Evolutionary conservation across 2,888 invertebrate species (phyloP), one percentile per base, ranked within the genome.

Genomic region (Actias luna): DNA sequence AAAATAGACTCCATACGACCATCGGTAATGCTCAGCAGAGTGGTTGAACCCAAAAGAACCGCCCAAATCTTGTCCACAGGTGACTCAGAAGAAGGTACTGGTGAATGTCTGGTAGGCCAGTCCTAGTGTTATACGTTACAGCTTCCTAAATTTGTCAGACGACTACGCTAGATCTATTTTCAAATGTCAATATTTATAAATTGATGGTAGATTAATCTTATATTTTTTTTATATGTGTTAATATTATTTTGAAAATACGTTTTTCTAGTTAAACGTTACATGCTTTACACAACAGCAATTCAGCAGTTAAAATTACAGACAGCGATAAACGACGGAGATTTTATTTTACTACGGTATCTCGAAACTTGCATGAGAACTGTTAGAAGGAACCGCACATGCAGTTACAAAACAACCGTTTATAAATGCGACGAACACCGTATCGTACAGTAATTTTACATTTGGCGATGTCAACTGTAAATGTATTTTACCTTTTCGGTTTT

Each of bases 341-440:
- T 67, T 65, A 67, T 65, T 69, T 70, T 64, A 65, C 62, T 73
- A 75, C 69, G 70, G 72, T 70, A 72, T 67, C 68, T 70, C 27
- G 29, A 61, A 39, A 61, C 61, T 61, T 61, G 57, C 55, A 29
- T 55, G 27, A 27, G 36, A 22, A 57, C 39, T 57, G 61, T 61
- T 61, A 52, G 55, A 61, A 31, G 55, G 39, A 60, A 61, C 60
- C 36, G 36, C 27, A 29, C 39, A 39, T 61, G 57, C 61, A 61
- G 61, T 61, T 61, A 55, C 22, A 61, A n/a, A 39, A 29, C 61
- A 61, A 61, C 61, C 36, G 61, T 39, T 61, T 57, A 39, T 61
- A 39, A 50, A 61, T 61, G 61, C 39, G 55, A n/a, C 36, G 55
- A 55, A 39, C 12, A 50, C 12, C 46, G 46, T 50, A 50, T 22